These are phyloP conservation scores for Sebastes diaconus DNA, from an alignment of 2,797 vertebrate species.

Conservation along the genomic window DNA sequence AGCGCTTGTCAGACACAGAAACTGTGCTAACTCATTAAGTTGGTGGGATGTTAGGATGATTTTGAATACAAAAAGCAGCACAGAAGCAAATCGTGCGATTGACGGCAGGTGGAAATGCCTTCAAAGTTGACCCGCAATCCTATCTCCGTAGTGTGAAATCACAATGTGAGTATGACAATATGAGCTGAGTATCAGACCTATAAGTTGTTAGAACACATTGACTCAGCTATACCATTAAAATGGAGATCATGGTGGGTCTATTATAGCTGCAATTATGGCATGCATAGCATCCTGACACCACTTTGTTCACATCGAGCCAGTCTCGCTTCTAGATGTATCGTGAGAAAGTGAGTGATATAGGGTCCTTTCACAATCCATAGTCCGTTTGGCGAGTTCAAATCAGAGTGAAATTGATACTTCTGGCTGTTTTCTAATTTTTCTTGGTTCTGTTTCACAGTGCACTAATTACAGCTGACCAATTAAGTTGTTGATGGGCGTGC, in stretches of 20 bases:
- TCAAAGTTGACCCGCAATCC: background rate
- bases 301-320: constrained; percentile 14
- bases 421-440: no score
- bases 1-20: constrained; percentile 1
- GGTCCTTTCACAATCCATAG: no score
- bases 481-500: no score
- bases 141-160: background rate
- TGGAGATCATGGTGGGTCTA: background rate
- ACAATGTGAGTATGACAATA: background rate
- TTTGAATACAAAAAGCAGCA: constrained; percentile 4
- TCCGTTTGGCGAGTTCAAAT: no score
- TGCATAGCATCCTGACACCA: background rate
- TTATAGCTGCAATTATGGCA: background rate
- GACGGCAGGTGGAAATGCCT: background rate
- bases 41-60: background rate
- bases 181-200: background rate
- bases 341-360: background rate
- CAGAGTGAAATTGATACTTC: no score
- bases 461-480: no score
- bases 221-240: background rate
- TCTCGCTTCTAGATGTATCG: background rate
- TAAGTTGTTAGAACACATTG: background rate
- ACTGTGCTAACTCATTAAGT: background rate
- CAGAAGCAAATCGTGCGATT: background rate
- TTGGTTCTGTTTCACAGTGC: no score